Conservation (phyloP, 2,113 vertebrate genomes). For the Proterorhinus semilunaris region DNA sequence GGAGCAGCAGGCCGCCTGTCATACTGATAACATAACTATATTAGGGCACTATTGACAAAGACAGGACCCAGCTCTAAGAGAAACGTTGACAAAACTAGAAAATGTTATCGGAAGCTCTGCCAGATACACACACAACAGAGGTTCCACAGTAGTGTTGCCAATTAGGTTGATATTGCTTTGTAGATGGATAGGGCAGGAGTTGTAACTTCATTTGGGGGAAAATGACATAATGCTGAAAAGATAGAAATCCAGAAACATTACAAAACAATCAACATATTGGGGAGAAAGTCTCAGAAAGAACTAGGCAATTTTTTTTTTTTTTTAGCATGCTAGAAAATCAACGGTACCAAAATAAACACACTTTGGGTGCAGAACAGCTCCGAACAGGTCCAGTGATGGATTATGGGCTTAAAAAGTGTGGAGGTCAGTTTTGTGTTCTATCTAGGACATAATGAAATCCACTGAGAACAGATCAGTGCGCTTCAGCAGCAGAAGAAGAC, state of each 20-base stretch:
- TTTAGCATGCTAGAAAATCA: too few relatives aligned
- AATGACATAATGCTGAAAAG: background rate
- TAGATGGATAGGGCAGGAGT: background rate
- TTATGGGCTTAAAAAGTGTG: too few relatives aligned
- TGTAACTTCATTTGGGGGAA: background rate
- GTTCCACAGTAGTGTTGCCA: conserved; percentile 17
- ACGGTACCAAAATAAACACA: too few relatives aligned
- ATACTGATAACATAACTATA: conserved; percentile 64
- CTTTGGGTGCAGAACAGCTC: too few relatives aligned
- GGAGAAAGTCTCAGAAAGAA: too few relatives aligned
- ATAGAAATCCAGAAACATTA: background rate
- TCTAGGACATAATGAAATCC: too few relatives aligned
- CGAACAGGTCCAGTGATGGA: too few relatives aligned
- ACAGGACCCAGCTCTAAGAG: conserved; percentile 42
- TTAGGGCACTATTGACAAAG: conserved; percentile 62
- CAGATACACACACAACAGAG: conserved; percentile 44
- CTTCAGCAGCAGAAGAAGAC: too few relatives aligned
- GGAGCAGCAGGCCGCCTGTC: conserved; percentile 58
- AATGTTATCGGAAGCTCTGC: conserved; percentile 48
- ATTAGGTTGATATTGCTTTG: conserved; percentile 15
- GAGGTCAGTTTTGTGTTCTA: too few relatives aligned
- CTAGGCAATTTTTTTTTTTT: too few relatives aligned
- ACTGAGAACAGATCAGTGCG: too few relatives aligned
- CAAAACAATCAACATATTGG: too few relatives aligned
- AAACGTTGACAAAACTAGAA: conserved; percentile 39